Base-by-base conservation (phyloP, 2,797 vertebrate species). In the Oreonectes daqikongensis region DNA sequence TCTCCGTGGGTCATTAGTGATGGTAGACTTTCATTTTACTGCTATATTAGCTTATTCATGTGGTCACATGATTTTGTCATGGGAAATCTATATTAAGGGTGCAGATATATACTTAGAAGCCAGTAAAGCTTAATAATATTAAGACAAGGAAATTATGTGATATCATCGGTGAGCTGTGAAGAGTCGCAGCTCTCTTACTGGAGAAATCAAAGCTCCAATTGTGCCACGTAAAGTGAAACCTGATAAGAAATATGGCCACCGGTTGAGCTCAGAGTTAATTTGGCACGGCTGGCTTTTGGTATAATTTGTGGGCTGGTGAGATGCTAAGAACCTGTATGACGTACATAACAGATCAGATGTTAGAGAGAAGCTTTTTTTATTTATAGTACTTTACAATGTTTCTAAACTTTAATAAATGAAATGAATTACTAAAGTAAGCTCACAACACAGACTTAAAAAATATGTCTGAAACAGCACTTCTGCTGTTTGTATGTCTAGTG, bases 31-130 rank as follows among this genome's bases (percentile, higher is more conserved):
- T 15, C 7, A 20, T 59, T 59, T 22, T 28, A n/a, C 1, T 6
- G 5, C n/a, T 28, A 6, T 14, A 30, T 32, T 60, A 9, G 24
- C 26, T 30, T 61, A 32, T 35, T 61, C 59, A 4, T 61, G 11
- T 12, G 17, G 26, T 57, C 30, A 18, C 20, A 15, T 44, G 69
- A 30, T 55, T 22, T 60, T 72, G 22, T 70, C 17, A 71, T 28
- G 53, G 17, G 15, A 26, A 42, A 40, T 57, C 52, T 28, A 10
- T 42, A 18, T 57, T 57, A 28, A 57, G 38, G 40, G 52, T n/a
- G 42, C 2, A 28, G 38, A 14, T 57, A 17, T 17, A 24, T 69
- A 40, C 2, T 50, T 18, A 5, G 24, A 46, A 42, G 28, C 42
- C 26, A 30, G 5, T 11, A 0, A 14, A 9, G n/a, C 30, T 28